Percentiles rank a stretch among this genome's conserved stretches.
These are phyloP conservation scores for Urosaurus nigricauda DNA, from an alignment of 2,797 vertebrate genomes.

Conservation along the genomic window DNA sequence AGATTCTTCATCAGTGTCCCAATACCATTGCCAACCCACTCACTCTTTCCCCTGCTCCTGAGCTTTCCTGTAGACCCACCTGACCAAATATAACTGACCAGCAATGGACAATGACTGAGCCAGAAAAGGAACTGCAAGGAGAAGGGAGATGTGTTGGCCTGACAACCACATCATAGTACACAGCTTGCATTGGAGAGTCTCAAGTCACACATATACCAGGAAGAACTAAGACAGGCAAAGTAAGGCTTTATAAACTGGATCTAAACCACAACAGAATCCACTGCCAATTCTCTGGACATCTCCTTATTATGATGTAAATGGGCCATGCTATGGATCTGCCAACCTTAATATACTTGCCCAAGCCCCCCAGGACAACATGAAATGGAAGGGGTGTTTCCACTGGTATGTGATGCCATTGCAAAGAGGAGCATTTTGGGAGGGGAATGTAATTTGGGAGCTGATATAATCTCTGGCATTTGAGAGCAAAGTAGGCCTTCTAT, in stretches of 20 bases:
- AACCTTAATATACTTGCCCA: neutral
- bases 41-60: too few species aligned
- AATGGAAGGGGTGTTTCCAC: neutral
- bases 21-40: rapidly evolving
- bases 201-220: too few species aligned
- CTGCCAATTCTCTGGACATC: neutral
- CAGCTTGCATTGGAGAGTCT: neutral
- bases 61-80: neutral
- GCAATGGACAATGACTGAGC: neutral
- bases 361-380: neutral
- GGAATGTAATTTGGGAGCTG: too few species aligned
- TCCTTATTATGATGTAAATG: neutral
- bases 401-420: neutral
- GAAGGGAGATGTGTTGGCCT: too few species aligned
- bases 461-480: slow-evolving; percentile 29
- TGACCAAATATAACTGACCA: neutral
- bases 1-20: neutral
- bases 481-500: neutral
- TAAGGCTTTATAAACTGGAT: too few species aligned
- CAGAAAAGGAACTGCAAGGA: neutral
- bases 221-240: too few species aligned
- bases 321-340: neutral
- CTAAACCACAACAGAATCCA: neutral
- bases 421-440: neutral
- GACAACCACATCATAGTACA: neutral